phyloP scores from a whole-genome alignment of 2,888 invertebrate genomes.

The Lapara coniferarum region DNA sequence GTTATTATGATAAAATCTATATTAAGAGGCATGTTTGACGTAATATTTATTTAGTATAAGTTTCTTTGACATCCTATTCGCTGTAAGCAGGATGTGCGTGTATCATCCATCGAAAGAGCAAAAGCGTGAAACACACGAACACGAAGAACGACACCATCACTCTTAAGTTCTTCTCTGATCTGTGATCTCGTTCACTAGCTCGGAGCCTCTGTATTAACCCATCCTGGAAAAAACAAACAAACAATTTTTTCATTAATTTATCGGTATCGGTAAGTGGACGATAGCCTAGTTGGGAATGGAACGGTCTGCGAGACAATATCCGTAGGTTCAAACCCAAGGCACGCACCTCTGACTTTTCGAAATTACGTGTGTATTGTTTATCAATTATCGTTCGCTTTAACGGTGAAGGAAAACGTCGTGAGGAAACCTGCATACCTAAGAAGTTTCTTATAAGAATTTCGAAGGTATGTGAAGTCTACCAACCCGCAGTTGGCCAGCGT shows the following conservation, averaged over 20 bases:
- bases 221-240: slow-evolving; percentile 54
- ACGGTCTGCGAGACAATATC: too few relatives aligned
- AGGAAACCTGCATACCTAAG: too few relatives aligned
- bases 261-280: too few relatives aligned
- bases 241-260: neutral
- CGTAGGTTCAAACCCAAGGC: too few relatives aligned
- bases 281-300: too few relatives aligned
- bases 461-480: too few relatives aligned
- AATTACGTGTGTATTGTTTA: too few relatives aligned
- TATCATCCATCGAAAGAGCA: slow-evolving; percentile 73
- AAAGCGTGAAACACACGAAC: slow-evolving; percentile 60
- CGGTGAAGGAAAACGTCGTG: too few relatives aligned
- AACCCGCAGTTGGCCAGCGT: too few relatives aligned
- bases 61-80: slow-evolving; percentile 34
- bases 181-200: slow-evolving; percentile 72
- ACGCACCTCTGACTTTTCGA: too few relatives aligned
- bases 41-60: neutral
- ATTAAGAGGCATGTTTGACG: neutral
- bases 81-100: slow-evolving; percentile 64
- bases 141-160: slow-evolving; percentile 71
- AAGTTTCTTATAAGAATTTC: too few relatives aligned
- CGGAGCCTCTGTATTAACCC: slow-evolving; percentile 74
- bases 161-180: slow-evolving; percentile 69
- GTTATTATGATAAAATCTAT: neutral
- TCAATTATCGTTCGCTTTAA: too few relatives aligned